These are phyloP conservation scores for Onchidella celtica DNA, from an alignment of 2,888 invertebrate genomes.

Conservation along the genomic window DNA sequence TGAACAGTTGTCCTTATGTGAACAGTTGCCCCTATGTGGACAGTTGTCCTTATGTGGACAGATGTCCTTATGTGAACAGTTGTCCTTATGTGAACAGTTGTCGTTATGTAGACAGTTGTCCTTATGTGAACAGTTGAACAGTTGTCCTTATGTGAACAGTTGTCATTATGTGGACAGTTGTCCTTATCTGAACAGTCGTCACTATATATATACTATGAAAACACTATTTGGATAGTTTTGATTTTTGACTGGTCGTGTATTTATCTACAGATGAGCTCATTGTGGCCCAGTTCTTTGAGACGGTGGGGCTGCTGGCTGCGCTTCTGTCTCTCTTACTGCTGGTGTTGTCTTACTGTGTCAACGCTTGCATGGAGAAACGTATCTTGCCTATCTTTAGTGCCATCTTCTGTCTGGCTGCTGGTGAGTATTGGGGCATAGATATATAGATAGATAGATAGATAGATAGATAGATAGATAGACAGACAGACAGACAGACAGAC, in stretches of 20 bases:
- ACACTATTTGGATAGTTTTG: no score
- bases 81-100: no score
- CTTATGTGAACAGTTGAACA: no score
- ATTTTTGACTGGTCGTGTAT: background rate
- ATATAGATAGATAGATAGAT: background rate
- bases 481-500: background rate
- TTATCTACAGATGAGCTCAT: slow-evolving; percentile 61
- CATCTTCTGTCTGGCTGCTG: slow-evolving; percentile 59
- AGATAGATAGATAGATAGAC: background rate
- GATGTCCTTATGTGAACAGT: no score
- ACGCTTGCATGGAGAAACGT: slow-evolving; percentile 59
- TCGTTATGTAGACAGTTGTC: no score
- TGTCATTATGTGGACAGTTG: no score
- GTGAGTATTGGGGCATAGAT: slow-evolving; percentile 52
- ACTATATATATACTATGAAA: no score
- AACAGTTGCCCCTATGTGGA: no score
- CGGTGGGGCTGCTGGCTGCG: slow-evolving; percentile 63
- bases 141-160: no score
- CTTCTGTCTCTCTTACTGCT: slow-evolving; percentile 57
- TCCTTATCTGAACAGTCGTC: no score
- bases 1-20: no score
- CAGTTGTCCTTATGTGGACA: no score
- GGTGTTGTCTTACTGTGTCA: slow-evolving; percentile 59
- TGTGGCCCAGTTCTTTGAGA: slow-evolving; percentile 66
- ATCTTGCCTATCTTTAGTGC: slow-evolving; percentile 61